Percentiles rank a stretch among this genome's conserved stretches.
phyloP scores from a whole-genome alignment of 1,140 invertebrate genomes.

The Delia radicum region DNA sequence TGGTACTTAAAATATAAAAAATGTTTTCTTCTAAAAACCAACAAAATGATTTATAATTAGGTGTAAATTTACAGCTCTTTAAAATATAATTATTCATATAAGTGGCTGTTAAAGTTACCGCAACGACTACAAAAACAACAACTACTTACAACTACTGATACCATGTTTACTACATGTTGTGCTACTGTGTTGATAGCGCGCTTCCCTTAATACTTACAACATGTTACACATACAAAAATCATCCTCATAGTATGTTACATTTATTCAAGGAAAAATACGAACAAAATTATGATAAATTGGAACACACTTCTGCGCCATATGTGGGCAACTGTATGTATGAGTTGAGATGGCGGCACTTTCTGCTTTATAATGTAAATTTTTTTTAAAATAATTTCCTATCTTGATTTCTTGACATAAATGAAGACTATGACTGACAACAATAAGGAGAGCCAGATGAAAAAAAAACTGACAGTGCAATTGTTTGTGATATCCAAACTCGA shows the following conservation, averaged over 20 bases:
- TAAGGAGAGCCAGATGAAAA: background rate
- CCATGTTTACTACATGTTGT: background rate
- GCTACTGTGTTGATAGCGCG: background rate
- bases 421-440: background rate
- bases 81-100: slow-evolving; percentile 32
- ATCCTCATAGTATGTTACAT: background rate
- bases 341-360: background rate
- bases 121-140: background rate
- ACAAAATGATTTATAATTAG: slow-evolving; percentile 31
- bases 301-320: slow-evolving; percentile 26
- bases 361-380: background rate
- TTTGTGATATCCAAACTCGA: too few relatives aligned
- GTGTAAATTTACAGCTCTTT: slow-evolving; percentile 33
- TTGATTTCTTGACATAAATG: slow-evolving; percentile 4
- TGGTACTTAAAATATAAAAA: background rate
- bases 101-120: slow-evolving; percentile 8
- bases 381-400: background rate
- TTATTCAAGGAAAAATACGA: background rate
- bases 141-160: slow-evolving; percentile 6
- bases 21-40: background rate
- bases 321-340: slow-evolving; percentile 15
- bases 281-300: slow-evolving; percentile 27
- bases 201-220: background rate
- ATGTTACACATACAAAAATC: background rate
- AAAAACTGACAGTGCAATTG: background rate